These are phyloP conservation scores for Colletes collaris DNA, from an alignment of 2,888 invertebrate genomes.

Conservation along the genomic window DNA sequence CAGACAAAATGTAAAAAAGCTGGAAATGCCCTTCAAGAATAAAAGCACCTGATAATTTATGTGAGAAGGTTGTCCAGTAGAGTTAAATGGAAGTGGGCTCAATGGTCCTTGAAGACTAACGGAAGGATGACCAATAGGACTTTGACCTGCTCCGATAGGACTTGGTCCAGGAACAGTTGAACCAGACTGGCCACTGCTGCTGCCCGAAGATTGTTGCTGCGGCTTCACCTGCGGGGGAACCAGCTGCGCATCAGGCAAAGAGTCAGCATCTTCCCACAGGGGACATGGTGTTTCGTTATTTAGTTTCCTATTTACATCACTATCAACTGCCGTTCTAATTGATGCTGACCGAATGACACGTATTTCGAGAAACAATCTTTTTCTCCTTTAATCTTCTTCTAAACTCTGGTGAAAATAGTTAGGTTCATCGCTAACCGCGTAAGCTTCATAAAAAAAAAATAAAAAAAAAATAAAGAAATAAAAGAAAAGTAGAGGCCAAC, in stretches of 20 bases:
- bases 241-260: conserved; percentile 84
- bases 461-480: neutral
- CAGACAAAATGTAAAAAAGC: neutral
- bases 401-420: conserved; percentile 64
- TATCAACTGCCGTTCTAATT: conserved; percentile 66
- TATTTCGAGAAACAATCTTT: conserved; percentile 29
- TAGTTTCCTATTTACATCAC: conserved; percentile 75
- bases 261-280: conserved; percentile 83
- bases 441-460: conserved; percentile 16
- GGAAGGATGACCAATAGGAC: conserved; percentile 85
- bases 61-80: conserved; percentile 84
- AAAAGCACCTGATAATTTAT: conserved; percentile 88
- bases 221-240: conserved; percentile 89
- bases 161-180: conserved; percentile 81
- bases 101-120: conserved; percentile 85
- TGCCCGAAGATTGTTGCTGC: conserved; percentile 88
- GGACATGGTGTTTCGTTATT: conserved; percentile 77
- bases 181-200: conserved; percentile 82
- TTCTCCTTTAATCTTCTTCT: conserved; percentile 35
- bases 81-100: conserved; percentile 84
- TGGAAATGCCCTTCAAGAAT: neutral
- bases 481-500: neutral
- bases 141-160: conserved; percentile 81
- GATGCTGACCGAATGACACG: conserved; percentile 42
- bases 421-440: conserved; percentile 58